phyloP scores from a whole-genome alignment of 2,113 vertebrate species.

The Phaetusa simplex region DNA sequence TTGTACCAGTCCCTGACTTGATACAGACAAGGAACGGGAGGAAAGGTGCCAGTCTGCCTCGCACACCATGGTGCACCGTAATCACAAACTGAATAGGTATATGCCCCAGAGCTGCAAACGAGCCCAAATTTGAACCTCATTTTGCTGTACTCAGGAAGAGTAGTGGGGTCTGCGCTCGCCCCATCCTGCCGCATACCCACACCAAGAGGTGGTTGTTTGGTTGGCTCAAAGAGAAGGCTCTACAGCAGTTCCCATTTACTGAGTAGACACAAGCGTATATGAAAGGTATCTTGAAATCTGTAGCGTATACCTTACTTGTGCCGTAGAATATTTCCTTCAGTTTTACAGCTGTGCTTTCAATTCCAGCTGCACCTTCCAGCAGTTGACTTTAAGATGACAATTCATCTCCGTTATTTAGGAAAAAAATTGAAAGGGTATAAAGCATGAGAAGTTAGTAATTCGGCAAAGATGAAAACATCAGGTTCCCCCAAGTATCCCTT shows the following conservation, averaged over 20 bases:
- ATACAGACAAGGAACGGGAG: neutral
- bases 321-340: neutral
- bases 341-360: neutral
- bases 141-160: neutral
- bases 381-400: neutral
- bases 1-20: neutral
- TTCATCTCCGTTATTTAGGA: neutral
- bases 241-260: neutral
- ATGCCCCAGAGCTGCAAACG: neutral
- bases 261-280: neutral
- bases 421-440: neutral
- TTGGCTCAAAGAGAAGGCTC: neutral
- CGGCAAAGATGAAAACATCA: neutral
- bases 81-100: neutral
- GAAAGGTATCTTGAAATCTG: neutral
- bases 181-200: neutral
- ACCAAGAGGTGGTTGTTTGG: neutral
- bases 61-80: too few relatives aligned
- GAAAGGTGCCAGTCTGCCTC: neutral
- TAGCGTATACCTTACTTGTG: neutral
- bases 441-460: neutral
- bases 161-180: neutral
- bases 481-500: neutral
- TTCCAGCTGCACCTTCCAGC: neutral
- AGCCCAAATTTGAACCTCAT: neutral